Conservation (phyloP, 2,797 vertebrate species). For the Forpus xanthops region DNA sequence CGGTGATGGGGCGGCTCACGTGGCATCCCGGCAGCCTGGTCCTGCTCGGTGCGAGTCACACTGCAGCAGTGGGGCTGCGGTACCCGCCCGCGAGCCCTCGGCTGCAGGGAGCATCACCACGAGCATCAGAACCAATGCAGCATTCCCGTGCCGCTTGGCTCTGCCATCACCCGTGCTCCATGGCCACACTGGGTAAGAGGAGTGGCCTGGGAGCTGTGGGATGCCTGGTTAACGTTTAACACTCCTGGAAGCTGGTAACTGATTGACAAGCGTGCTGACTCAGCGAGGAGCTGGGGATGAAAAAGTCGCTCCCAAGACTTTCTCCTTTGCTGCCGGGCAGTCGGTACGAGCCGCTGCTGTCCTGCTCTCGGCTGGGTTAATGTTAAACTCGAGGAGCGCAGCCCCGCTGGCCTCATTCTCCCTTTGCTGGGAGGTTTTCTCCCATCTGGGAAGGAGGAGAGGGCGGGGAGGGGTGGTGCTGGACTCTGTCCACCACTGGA, state of each 20-base stretch:
- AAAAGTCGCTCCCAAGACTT: neutral
- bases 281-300: neutral
- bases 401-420: neutral
- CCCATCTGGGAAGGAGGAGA: neutral
- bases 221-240: slow-evolving; percentile 24
- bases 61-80: slow-evolving; percentile 31
- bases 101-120: rapidly evolving
- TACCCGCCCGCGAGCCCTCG: neutral
- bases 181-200: rapidly evolving
- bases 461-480: slow-evolving; percentile 32
- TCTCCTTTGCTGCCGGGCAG: neutral
- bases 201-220: neutral
- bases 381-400: neutral
- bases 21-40: slow-evolving; percentile 29
- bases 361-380: neutral
- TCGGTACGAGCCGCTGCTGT: neutral
- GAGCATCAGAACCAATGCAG: neutral
- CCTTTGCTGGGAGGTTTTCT: neutral
- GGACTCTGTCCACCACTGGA: neutral
- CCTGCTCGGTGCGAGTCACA: slow-evolving; percentile 24
- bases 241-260: slow-evolving; percentile 42
- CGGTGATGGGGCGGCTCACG: slow-evolving; percentile 57
- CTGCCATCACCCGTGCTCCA: neutral
- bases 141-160: neutral
- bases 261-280: slow-evolving; percentile 15